phyloP scores from a whole-genome alignment of 2,113 vertebrate species.

The Prunella himalayana region DNA sequence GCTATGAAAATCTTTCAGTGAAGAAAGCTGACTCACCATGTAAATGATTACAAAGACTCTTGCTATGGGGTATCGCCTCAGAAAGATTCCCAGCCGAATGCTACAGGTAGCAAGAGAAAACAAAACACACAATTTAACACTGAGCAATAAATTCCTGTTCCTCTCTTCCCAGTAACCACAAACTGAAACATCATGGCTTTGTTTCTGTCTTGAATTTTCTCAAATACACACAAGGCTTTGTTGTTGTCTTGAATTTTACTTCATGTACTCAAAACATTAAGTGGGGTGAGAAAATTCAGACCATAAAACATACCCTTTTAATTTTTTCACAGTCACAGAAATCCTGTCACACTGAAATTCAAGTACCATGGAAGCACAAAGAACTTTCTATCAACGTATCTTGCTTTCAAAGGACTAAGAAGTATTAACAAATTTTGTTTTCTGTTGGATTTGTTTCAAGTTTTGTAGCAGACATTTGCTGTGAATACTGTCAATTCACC shows the following conservation, averaged over 20 bases:
- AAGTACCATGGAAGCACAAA: neutral
- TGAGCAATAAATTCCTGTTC: neutral
- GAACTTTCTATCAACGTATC: neutral
- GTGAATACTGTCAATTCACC: neutral
- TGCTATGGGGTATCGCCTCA: constrained; percentile 92
- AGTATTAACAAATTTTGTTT: neutral
- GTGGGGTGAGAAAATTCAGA: neutral
- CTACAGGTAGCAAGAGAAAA: constrained; percentile 57
- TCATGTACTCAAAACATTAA: neutral
- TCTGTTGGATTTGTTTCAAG: neutral
- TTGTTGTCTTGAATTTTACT: neutral
- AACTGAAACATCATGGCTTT: neutral
- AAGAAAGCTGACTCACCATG: constrained; percentile 82
- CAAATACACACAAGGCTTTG: neutral
- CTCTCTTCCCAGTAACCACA: neutral
- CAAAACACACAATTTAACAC: neutral
- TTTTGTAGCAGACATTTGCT: neutral
- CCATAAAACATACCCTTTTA: neutral
- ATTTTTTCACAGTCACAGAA: neutral
- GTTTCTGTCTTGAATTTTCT: neutral
- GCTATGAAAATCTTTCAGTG: neutral
- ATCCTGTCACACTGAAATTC: neutral
- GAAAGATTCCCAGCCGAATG: constrained; percentile 94
- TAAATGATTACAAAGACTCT: constrained; percentile 95
- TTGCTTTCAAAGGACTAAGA: neutral